phyloP scores from a whole-genome alignment of 2,113 vertebrate genomes.

The Thamnaconus septentrionalis region DNA sequence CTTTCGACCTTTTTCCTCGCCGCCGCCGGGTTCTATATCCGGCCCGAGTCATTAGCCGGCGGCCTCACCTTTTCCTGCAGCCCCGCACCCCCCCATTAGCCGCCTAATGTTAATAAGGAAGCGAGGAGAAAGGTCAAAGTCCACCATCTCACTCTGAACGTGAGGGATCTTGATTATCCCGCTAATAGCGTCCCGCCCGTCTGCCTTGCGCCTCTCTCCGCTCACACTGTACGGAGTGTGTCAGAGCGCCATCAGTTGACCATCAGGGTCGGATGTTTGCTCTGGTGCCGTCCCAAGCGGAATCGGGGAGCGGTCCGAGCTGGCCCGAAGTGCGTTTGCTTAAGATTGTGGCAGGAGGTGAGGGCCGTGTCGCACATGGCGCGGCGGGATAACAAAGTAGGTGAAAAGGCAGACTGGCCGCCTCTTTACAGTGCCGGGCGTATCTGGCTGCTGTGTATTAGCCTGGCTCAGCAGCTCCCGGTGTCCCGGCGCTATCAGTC shows the following conservation, averaged over 20 bases:
- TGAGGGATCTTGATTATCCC: slow-evolving; percentile 53
- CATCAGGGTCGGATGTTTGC: slow-evolving; percentile 54
- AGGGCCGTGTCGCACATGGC: slow-evolving; percentile 51
- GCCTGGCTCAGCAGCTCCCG: slow-evolving; percentile 65
- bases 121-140: slow-evolving; percentile 69
- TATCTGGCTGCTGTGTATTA: slow-evolving; percentile 46
- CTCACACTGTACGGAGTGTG: slow-evolving; percentile 14
- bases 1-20: slow-evolving; percentile 9
- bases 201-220: too few relatives aligned
- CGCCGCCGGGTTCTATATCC: slow-evolving; percentile 11
- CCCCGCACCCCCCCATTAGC: slow-evolving; percentile 42
- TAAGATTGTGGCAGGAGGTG: slow-evolving; percentile 58
- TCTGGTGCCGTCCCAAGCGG: slow-evolving; percentile 44
- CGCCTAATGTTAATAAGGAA: slow-evolving; percentile 55
- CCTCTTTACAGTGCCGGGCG: slow-evolving; percentile 50
- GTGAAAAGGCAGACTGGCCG: slow-evolving; percentile 48
- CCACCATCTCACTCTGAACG: slow-evolving; percentile 44
- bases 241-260: slow-evolving; percentile 59
- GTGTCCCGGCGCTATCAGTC: slow-evolving; percentile 74
- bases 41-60: slow-evolving; percentile 37
- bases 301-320: slow-evolving; percentile 46
- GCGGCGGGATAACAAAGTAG: slow-evolving; percentile 37
- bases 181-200: slow-evolving; percentile 45
- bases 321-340: slow-evolving; percentile 56
- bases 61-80: slow-evolving; percentile 36